Conservation (phyloP, 2,888 invertebrate species). For the Boloria selene region DNA sequence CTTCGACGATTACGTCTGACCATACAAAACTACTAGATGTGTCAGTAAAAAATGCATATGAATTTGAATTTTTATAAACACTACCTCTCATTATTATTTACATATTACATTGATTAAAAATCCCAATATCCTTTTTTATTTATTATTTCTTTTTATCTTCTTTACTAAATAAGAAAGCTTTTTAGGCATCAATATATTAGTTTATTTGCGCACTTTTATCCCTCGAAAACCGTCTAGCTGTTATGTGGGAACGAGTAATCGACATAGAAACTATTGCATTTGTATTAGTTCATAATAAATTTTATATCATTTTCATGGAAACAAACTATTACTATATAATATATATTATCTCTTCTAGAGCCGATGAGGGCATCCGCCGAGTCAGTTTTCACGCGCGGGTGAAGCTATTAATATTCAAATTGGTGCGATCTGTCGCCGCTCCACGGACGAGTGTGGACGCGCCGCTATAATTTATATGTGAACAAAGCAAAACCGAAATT, state of each 20-base stretch:
- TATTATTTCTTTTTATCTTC: no score
- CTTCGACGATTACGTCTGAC: conserved; percentile 48
- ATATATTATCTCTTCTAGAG: conserved; percentile 30
- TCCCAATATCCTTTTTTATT: no score
- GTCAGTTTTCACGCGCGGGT: conserved; percentile 77
- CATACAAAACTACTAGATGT: conserved; percentile 36
- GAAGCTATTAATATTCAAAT: conserved; percentile 80
- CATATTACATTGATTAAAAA: not conserved
- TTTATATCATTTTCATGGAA: no score
- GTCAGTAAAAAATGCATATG: conserved; percentile 13
- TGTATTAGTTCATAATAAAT: no score
- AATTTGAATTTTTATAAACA: not conserved
- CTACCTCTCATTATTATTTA: not conserved
- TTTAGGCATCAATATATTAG: no score
- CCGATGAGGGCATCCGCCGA: conserved; percentile 48
- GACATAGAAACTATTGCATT: no score
- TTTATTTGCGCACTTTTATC: no score
- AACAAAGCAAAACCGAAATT: conserved; percentile 52
- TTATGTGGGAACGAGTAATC: no score
- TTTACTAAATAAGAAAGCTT: no score
- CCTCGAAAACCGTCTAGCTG: no score
- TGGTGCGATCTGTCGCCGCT: conserved; percentile 77
- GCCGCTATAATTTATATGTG: conserved; percentile 65
- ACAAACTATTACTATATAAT: not conserved
- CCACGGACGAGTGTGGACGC: conserved; percentile 56